Evolutionary conservation across 2,113 vertebrate species (phyloP).

Genomic region (Cynoglossus semilaevis): DNA sequence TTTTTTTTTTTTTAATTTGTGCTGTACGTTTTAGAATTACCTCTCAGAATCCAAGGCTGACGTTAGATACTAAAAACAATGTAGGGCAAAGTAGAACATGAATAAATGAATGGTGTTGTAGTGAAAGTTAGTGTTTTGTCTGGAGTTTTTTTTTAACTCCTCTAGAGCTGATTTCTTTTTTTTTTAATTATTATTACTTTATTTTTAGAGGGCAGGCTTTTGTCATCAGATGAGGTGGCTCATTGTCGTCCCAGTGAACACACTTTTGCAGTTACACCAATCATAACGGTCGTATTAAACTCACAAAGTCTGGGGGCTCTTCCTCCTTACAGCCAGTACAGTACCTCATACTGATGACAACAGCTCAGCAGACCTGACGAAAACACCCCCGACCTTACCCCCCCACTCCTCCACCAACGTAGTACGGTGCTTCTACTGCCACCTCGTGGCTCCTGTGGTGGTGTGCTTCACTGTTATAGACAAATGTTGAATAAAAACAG

Average conservation of each 20-base stretch:
- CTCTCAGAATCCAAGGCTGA: slow-evolving; percentile 74
- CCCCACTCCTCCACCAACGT: slow-evolving; percentile 6
- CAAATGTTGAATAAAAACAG: slow-evolving; percentile 19
- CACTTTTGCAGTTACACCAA: slow-evolving; percentile 52
- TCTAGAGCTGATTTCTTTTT: slow-evolving; percentile 17
- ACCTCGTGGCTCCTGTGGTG: slow-evolving; percentile 26
- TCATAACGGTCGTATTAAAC: slow-evolving; percentile 53
- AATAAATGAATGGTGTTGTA: slow-evolving; percentile 49
- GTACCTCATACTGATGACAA: slow-evolving; percentile 63
- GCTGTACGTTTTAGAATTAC: slow-evolving; percentile 69
- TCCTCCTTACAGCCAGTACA: slow-evolving; percentile 61
- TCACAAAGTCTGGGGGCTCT: slow-evolving; percentile 68
- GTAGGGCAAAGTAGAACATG: slow-evolving; percentile 51
- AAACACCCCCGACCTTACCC: slow-evolving; percentile 32
- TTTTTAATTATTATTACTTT: not conserved
- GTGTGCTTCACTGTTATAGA: slow-evolving; percentile 34
- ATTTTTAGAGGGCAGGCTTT: slow-evolving; percentile 26
- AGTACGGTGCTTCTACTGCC: slow-evolving; percentile 43
- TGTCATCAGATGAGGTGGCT: slow-evolving; percentile 49
- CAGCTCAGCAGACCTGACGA: slow-evolving; percentile 44
- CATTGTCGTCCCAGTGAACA: slow-evolving; percentile 62
- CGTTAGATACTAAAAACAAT: slow-evolving; percentile 64
- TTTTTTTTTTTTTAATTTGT: slow-evolving; percentile 40
- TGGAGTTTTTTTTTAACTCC: slow-evolving; percentile 30
- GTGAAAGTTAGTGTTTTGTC: slow-evolving; percentile 57